Evolutionary conservation across 2,888 invertebrate species (phyloP).

Genomic region (Alcis repandata): DNA sequence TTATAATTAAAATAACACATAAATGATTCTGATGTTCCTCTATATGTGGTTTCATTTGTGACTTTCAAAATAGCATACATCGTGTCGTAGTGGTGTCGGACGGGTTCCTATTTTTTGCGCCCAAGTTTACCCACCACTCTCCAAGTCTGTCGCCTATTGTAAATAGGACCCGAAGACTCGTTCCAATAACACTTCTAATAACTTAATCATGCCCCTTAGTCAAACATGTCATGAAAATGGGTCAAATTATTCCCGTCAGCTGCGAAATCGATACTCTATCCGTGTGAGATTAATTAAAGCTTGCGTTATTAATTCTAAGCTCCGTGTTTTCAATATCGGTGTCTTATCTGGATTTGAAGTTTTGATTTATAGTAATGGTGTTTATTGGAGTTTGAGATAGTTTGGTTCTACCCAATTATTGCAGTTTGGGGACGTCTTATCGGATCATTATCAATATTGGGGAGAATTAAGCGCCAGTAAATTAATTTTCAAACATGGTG

Average conservation of each 20-base stretch:
- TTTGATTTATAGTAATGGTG: conserved; percentile 12
- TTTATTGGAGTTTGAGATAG: conserved; percentile 9
- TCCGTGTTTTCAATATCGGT: conserved; percentile 21
- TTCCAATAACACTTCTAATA: conserved; percentile 36
- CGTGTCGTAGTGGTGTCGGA: too few species aligned
- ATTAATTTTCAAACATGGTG: too few species aligned
- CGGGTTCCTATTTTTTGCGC: too few species aligned
- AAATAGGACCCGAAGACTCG: not conserved
- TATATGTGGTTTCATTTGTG: too few species aligned
- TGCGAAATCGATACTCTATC: conserved; percentile 44
- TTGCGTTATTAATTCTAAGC: conserved; percentile 22
- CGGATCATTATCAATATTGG: too few species aligned
- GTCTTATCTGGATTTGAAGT: conserved; percentile 24
- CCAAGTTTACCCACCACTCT: too few species aligned
- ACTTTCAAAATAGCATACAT: too few species aligned
- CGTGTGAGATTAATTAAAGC: conserved; percentile 29
- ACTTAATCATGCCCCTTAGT: conserved; percentile 37
- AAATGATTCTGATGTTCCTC: too few species aligned
- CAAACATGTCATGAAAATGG: conserved; percentile 40
- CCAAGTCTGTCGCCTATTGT: not conserved
- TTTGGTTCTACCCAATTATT: not conserved
- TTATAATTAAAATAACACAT: not conserved
- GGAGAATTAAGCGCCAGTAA: too few species aligned
- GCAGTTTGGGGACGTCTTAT: too few species aligned
- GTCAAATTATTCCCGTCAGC: conserved; percentile 36